These are phyloP conservation scores for Allenopithecus nigroviridis DNA, from an alignment of 2,797 vertebrate species.

Conservation along the genomic window DNA sequence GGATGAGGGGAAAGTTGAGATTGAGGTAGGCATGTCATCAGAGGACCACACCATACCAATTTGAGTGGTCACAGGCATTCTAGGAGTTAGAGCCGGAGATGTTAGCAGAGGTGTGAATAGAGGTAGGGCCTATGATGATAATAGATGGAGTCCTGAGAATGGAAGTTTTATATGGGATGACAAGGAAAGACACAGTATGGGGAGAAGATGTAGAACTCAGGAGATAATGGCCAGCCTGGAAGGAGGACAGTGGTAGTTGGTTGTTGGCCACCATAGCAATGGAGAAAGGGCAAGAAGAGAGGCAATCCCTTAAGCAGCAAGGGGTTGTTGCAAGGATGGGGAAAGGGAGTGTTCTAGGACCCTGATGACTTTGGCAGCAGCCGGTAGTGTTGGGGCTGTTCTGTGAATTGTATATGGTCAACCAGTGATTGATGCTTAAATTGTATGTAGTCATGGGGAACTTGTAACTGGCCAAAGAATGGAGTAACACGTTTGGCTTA, in stretches of 20 bases:
- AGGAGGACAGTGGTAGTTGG: neutral
- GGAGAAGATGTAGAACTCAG: neutral
- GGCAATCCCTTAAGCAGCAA: neutral
- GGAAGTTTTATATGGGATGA: neutral
- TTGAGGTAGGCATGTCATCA: too few relatives aligned
- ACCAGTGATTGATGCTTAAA: neutral
- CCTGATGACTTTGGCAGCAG: neutral
- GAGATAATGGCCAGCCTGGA: neutral
- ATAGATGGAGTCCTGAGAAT: neutral
- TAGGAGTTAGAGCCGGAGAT: neutral
- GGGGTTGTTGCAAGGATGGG: too few relatives aligned
- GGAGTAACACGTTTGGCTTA: neutral
- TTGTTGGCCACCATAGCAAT: neutral
- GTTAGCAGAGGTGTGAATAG: neutral
- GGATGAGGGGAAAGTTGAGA: neutral
- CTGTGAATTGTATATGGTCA: neutral
- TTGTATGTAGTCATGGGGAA: neutral
- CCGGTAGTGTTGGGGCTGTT: neutral
- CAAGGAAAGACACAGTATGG: neutral
- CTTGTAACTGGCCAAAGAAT: neutral
- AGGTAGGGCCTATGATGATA: neutral
- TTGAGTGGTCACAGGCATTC: neutral
- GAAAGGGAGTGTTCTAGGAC: neutral
- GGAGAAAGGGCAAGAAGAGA: neutral
- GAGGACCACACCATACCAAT: neutral